A percentile compares a stretch with the other conserved stretches of the same genome.
Evolutionary conservation across 2,888 invertebrate genomes (phyloP).

Genomic region (Tinea trinotella): DNA sequence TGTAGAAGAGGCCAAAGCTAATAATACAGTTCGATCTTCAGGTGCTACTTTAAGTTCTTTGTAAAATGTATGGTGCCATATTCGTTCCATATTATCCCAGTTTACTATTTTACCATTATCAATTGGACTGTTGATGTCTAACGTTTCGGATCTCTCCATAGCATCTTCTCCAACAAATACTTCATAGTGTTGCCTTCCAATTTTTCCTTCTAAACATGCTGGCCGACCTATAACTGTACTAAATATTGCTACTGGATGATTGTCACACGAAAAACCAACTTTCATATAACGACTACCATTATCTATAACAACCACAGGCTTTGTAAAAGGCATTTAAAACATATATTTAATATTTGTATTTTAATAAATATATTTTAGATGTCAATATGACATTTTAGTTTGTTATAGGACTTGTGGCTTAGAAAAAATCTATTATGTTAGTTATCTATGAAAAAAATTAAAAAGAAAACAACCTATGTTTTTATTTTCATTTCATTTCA

Average conservation of each 20-base stretch:
- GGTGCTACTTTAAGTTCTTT: conserved; percentile 53
- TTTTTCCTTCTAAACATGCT: conserved; percentile 36
- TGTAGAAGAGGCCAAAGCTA: conserved; percentile 33
- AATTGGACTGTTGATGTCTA: conserved; percentile 40
- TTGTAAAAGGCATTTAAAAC: conserved; percentile 40
- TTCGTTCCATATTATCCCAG: conserved; percentile 59
- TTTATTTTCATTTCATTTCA: too few relatives aligned
- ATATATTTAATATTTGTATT: neutral
- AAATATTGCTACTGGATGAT: conserved; percentile 55
- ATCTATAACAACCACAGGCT: conserved; percentile 51
- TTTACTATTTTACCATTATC: conserved; percentile 40
- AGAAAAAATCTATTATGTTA: too few relatives aligned
- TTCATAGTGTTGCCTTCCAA: conserved; percentile 45
- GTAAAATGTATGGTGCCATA: conserved; percentile 54
- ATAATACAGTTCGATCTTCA: conserved; percentile 46
- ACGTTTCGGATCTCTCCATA: conserved; percentile 29
- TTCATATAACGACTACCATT: conserved; percentile 50
- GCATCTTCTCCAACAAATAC: conserved; percentile 49
- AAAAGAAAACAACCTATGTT: too few relatives aligned
- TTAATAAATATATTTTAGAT: too few relatives aligned
- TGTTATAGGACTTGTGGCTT: too few relatives aligned
- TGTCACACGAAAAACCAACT: conserved; percentile 57
- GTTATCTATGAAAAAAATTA: too few relatives aligned
- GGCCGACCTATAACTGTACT: conserved; percentile 51
- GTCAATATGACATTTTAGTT: too few relatives aligned